Evolutionary conservation across 2,888 invertebrate genomes (phyloP).

Genomic region (Xestia xanthographa): DNA sequence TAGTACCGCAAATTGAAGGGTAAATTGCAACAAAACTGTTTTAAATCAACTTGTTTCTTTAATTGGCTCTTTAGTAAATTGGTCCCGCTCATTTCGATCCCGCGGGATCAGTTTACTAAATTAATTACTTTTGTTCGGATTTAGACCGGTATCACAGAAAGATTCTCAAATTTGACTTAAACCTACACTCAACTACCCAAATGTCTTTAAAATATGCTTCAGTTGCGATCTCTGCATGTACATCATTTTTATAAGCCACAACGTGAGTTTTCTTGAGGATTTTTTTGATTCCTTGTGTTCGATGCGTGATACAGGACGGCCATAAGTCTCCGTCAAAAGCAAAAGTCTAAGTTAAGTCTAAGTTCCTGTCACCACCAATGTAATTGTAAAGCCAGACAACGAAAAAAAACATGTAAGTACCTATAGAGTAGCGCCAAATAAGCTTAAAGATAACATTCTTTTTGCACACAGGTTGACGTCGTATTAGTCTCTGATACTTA

Average conservation of each 20-base stretch:
- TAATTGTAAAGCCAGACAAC: background rate
- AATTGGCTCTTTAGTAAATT: too few relatives aligned
- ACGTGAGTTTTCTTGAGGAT: background rate
- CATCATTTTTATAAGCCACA: background rate
- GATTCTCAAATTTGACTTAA: background rate
- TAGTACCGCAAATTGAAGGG: slow-evolving; percentile 50
- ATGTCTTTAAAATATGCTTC: background rate
- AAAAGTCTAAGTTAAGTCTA: background rate
- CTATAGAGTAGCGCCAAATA: background rate
- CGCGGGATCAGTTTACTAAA: too few relatives aligned
- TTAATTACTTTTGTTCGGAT: background rate
- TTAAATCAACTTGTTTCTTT: slow-evolving; percentile 6
- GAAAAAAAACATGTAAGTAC: background rate
- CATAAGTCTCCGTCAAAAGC: background rate
- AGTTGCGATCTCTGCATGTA: background rate
- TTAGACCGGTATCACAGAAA: background rate
- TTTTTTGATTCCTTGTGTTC: background rate
- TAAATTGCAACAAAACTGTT: slow-evolving; percentile 59
- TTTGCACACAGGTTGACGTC: background rate
- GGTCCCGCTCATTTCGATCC: too few relatives aligned
- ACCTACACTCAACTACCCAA: background rate
- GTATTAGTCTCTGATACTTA: background rate
- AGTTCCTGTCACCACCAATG: background rate
- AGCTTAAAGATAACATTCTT: background rate
- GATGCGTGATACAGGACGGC: too few relatives aligned